Conservation (phyloP, 2,888 invertebrate genomes). For the Trissolcus japonicus region DNA sequence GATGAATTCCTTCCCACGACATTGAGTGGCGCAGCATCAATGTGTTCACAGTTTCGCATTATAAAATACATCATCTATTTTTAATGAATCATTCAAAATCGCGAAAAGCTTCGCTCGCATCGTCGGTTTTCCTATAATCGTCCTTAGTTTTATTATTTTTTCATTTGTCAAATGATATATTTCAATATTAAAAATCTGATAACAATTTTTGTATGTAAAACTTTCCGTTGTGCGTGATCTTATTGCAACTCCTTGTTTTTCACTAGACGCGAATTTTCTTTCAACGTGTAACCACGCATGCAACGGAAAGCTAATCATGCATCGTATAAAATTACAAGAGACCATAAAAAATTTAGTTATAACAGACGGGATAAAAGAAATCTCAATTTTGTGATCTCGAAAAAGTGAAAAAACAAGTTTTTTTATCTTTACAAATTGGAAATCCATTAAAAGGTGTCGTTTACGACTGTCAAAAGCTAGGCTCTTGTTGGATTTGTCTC, state of each 20-base stretch:
- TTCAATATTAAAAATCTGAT: too few relatives aligned
- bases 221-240: too few relatives aligned
- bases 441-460: too few relatives aligned
- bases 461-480: too few relatives aligned
- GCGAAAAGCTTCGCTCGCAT: slow-evolving; percentile 26
- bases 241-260: too few relatives aligned
- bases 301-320: background rate
- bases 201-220: too few relatives aligned
- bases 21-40: slow-evolving; percentile 35
- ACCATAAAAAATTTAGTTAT: slow-evolving; percentile 34
- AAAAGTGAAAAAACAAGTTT: too few relatives aligned
- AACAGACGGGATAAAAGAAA: slow-evolving; percentile 14
- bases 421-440: too few relatives aligned
- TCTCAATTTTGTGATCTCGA: too few relatives aligned
- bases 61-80: slow-evolving; percentile 25
- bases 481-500: too few relatives aligned
- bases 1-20: slow-evolving; percentile 36
- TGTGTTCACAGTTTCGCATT: slow-evolving; percentile 23
- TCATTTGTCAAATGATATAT: background rate
- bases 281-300: too few relatives aligned
- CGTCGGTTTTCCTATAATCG: slow-evolving; percentile 37
- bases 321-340: slow-evolving; percentile 39
- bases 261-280: too few relatives aligned
- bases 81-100: slow-evolving; percentile 27
- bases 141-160: slow-evolving; percentile 10